Evolutionary conservation across 1,140 invertebrate species (phyloP).

Genomic region (Heliothis virescens): DNA sequence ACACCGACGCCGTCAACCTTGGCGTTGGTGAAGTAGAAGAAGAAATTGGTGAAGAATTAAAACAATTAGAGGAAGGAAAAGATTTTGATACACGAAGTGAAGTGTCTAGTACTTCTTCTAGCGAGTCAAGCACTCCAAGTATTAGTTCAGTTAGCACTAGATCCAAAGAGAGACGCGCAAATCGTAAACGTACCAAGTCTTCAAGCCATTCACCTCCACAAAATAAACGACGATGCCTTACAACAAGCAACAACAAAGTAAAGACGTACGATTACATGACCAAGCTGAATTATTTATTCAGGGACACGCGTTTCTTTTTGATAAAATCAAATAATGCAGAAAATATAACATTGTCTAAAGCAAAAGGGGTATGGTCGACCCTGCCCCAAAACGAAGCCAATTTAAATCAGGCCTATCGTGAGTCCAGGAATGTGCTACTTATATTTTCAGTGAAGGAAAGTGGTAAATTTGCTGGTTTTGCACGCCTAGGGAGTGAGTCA

Average conservation of each 20-base stretch:
- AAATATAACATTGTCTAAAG: slow-evolving; percentile 97
- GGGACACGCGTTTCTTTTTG: slow-evolving; percentile 98
- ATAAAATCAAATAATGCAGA: slow-evolving; percentile 99
- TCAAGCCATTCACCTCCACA: slow-evolving; percentile 85
- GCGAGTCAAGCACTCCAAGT: slow-evolving; percentile 89
- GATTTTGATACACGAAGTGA: slow-evolving; percentile 92
- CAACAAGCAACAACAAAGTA: slow-evolving; percentile 77
- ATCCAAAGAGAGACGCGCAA: slow-evolving; percentile 85
- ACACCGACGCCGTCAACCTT: slow-evolving; percentile 89
- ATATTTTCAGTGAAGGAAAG: slow-evolving; percentile 99
- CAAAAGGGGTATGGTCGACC: slow-evolving; percentile 99
- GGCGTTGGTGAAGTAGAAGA: slow-evolving; percentile 90
- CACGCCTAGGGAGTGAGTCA: slow-evolving; percentile 94
- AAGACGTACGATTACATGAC: slow-evolving; percentile 95
- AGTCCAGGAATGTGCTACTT: slow-evolving; percentile 97
- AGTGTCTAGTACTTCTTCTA: slow-evolving; percentile 90
- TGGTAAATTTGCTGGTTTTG: slow-evolving; percentile 97
- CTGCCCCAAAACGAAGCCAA: slow-evolving; percentile 98
- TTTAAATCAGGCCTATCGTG: slow-evolving; percentile 97
- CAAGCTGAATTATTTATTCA: slow-evolving; percentile 97
- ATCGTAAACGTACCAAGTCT: slow-evolving; percentile 85
- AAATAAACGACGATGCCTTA: slow-evolving; percentile 84
- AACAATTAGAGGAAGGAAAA: slow-evolving; percentile 88
- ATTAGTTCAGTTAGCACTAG: slow-evolving; percentile 90
- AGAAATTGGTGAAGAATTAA: slow-evolving; percentile 90